Evolutionary conservation across 2,888 invertebrate species (phyloP).

Genomic region (Axea sp.): DNA sequence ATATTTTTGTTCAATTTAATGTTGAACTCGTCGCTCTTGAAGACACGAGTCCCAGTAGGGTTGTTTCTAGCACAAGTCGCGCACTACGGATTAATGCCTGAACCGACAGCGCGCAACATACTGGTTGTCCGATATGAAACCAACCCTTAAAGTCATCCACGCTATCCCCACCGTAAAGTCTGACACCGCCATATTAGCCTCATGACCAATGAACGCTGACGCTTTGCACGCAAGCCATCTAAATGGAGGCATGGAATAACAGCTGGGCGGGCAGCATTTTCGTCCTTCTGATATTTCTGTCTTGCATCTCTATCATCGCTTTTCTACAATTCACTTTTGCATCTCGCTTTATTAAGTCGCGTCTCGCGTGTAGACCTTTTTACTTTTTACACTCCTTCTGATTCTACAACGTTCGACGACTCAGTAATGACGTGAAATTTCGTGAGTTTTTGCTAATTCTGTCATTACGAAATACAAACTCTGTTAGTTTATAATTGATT

Average conservation of each 20-base stretch:
- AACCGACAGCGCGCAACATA: constrained; percentile 80
- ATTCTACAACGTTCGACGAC: constrained; percentile 5
- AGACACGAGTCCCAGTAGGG: constrained; percentile 25
- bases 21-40: constrained; percentile 66
- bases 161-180: constrained; percentile 72
- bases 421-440: too few relatives aligned
- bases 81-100: constrained; percentile 69
- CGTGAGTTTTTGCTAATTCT: too few relatives aligned
- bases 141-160: constrained; percentile 77
- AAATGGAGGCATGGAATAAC: constrained; percentile 76
- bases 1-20: too few relatives aligned
- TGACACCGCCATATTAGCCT: constrained; percentile 79
- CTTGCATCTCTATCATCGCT: constrained; percentile 56
- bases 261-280: constrained; percentile 78
- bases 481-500: too few relatives aligned
- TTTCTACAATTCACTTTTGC: constrained; percentile 57
- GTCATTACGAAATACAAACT: too few relatives aligned
- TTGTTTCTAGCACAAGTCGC: constrained; percentile 39
- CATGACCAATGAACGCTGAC: constrained; percentile 79
- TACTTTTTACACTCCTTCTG: constrained; percentile 50
- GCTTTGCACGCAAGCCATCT: constrained; percentile 76
- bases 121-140: constrained; percentile 77
- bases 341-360: constrained; percentile 60
- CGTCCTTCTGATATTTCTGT: constrained; percentile 69
- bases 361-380: constrained; percentile 34